phyloP scores from a whole-genome alignment of 2,797 vertebrate genomes.

The Chrosomus eos region DNA sequence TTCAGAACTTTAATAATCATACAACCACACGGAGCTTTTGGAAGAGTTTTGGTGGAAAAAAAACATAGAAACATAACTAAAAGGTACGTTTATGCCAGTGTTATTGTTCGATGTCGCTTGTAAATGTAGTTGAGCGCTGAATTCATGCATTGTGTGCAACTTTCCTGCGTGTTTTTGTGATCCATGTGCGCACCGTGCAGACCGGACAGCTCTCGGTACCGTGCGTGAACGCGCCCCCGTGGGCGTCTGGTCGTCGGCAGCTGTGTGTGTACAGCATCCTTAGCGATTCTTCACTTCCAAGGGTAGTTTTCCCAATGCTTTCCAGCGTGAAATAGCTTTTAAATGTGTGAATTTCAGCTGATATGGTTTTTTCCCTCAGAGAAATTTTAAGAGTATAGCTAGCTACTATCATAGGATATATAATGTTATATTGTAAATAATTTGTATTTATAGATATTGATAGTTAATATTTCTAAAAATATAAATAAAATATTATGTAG shows the following conservation, averaged over 20 bases:
- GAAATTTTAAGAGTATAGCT: background rate
- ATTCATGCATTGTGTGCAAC: constrained; percentile 6
- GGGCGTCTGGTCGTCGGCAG: constrained; percentile 58
- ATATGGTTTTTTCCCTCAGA: background rate
- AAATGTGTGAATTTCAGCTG: background rate
- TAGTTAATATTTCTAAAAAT: background rate
- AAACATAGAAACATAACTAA: constrained; percentile 22
- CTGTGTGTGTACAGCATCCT: constrained; percentile 53
- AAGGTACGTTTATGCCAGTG: constrained; percentile 12
- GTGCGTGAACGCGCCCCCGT: constrained; percentile 54
- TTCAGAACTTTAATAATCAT: constrained; percentile 45
- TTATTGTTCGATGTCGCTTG: background rate
- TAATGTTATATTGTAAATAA: background rate
- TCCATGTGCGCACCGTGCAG: constrained; percentile 49
- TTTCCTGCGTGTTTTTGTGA: constrained; percentile 37
- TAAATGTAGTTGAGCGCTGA: background rate
- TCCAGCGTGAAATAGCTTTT: background rate
- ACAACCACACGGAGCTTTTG: constrained; percentile 14
- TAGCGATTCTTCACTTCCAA: constrained; percentile 36
- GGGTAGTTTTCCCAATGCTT: constrained; percentile 4
- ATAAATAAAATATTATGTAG: background rate
- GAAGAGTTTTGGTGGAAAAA: constrained; percentile 18
- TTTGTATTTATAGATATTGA: background rate
- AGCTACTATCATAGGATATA: no score
- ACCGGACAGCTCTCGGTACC: constrained; percentile 50